These are phyloP conservation scores for Ochropleura plecta DNA, from an alignment of 2,888 invertebrate genomes.

Conservation along the genomic window DNA sequence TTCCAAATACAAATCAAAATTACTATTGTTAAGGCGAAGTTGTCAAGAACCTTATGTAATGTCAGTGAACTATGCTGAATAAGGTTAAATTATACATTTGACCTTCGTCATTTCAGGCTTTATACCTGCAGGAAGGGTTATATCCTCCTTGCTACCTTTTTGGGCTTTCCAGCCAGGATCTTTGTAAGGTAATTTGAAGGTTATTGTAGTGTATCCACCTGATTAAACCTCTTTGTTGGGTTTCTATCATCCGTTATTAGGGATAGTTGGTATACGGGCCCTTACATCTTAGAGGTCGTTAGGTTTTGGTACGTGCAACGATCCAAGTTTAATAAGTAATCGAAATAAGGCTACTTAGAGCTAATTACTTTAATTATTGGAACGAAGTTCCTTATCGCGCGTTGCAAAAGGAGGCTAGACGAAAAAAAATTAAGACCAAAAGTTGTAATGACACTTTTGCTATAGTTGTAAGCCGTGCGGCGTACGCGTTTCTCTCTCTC, in stretches of 20 bases:
- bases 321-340: not conserved
- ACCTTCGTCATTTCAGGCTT: slow-evolving; percentile 45
- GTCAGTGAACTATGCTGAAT: slow-evolving; percentile 39
- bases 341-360: too few relatives aligned
- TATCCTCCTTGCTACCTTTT: slow-evolving; percentile 38
- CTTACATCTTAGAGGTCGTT: not conserved
- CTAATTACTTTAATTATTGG: too few relatives aligned
- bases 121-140: slow-evolving; percentile 32
- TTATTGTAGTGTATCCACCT: slow-evolving; percentile 33
- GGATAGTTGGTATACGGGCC: not conserved
- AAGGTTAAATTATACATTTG: slow-evolving; percentile 32
- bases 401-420: too few relatives aligned
- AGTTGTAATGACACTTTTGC: too few relatives aligned
- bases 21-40: slow-evolving; percentile 1
- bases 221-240: slow-evolving; percentile 45
- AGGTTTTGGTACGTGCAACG: not conserved
- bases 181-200: slow-evolving; percentile 26
- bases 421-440: too few relatives aligned
- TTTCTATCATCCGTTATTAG: slow-evolving; percentile 26
- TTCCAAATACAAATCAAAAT: slow-evolving; percentile 28
- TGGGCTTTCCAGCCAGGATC: slow-evolving; percentile 14
- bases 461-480: too few relatives aligned
- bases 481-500: too few relatives aligned
- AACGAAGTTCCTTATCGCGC: too few relatives aligned
- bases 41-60: slow-evolving; percentile 14